Evolutionary conservation across 2,113 vertebrate species (phyloP).

Genomic region (Limanda limanda): DNA sequence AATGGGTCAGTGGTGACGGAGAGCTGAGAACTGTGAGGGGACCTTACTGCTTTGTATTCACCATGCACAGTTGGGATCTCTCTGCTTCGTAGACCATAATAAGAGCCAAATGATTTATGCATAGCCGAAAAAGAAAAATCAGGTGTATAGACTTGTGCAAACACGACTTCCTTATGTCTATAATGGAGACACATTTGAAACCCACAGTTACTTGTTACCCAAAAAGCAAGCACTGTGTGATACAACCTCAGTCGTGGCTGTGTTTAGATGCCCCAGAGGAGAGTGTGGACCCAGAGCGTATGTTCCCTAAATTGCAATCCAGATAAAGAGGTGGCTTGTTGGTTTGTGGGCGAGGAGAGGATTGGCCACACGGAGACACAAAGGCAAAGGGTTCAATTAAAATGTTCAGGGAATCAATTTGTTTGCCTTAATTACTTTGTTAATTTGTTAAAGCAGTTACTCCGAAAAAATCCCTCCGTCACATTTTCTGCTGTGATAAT

Average conservation of each 20-base stretch:
- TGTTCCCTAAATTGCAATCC: conserved; percentile 41
- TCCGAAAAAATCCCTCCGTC: conserved; percentile 63
- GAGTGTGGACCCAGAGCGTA: conserved; percentile 21
- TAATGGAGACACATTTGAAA: neutral
- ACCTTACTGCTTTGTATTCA: conserved; percentile 49
- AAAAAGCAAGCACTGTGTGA: conserved; percentile 51
- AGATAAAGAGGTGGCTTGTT: conserved; percentile 36
- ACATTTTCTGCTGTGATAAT: conserved; percentile 72
- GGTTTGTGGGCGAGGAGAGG: conserved; percentile 25
- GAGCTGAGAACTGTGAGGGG: conserved; percentile 52
- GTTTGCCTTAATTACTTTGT: conserved; percentile 78
- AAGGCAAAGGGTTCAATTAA: conserved; percentile 66
- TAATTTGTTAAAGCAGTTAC: conserved; percentile 73
- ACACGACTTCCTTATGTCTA: conserved; percentile 13
- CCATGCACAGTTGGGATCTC: conserved; percentile 43
- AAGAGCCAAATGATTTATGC: conserved; percentile 60
- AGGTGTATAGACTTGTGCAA: conserved; percentile 34
- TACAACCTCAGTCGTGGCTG: conserved; percentile 56
- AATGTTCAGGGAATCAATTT: conserved; percentile 68
- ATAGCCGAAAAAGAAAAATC: conserved; percentile 41
- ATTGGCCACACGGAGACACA: conserved; percentile 56
- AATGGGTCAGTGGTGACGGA: conserved; percentile 70
- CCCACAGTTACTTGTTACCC: neutral
- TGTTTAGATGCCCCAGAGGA: conserved; percentile 60
- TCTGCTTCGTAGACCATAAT: conserved; percentile 25